These are phyloP conservation scores for Naso thynnoides DNA, from an alignment of 2,797 vertebrate genomes.

Conservation along the genomic window DNA sequence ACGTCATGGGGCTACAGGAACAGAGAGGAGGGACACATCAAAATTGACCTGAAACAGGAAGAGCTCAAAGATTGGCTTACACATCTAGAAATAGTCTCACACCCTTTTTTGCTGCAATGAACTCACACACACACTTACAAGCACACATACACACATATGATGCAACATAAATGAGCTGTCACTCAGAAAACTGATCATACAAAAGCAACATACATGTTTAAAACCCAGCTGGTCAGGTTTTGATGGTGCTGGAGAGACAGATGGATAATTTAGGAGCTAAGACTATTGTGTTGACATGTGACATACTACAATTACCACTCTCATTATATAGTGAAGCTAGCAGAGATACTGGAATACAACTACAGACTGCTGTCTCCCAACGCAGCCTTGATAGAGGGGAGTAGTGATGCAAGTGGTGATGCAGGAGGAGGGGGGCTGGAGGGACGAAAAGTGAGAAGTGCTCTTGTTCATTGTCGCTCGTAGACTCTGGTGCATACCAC, in stretches of 20 bases:
- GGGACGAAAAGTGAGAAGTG: constrained; percentile 65
- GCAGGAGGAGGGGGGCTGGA: constrained; percentile 23
- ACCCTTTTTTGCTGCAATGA: constrained; percentile 43
- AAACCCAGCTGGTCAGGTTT: constrained; percentile 37
- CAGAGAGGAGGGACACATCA: constrained; percentile 39
- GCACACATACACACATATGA: constrained; percentile 20
- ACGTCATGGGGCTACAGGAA: constrained; percentile 21
- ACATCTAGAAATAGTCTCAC: constrained; percentile 67
- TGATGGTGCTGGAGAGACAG: constrained; percentile 27
- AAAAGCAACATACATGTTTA: constrained; percentile 29
- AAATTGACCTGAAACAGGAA: constrained; percentile 70
- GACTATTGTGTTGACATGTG: constrained; percentile 49
- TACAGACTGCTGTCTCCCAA: constrained; percentile 32
- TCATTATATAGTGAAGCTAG: constrained; percentile 54
- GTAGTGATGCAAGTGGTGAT: constrained; percentile 35
- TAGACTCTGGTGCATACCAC: constrained; percentile 85
- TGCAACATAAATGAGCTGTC: constrained; percentile 37
- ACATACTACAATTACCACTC: constrained; percentile 42
- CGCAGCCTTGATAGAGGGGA: constrained; percentile 21
- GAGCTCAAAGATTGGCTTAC: constrained; percentile 72
- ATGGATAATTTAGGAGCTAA: constrained; percentile 31
- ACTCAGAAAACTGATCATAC: constrained; percentile 25
- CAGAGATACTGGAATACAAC: constrained; percentile 50
- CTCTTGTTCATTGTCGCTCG: constrained; percentile 80
- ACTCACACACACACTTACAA: constrained; percentile 15